A percentile compares a stretch with the other conserved stretches of the same genome.
phyloP scores from a whole-genome alignment of 2,797 vertebrate species.

The Adelosebastes latens region DNA sequence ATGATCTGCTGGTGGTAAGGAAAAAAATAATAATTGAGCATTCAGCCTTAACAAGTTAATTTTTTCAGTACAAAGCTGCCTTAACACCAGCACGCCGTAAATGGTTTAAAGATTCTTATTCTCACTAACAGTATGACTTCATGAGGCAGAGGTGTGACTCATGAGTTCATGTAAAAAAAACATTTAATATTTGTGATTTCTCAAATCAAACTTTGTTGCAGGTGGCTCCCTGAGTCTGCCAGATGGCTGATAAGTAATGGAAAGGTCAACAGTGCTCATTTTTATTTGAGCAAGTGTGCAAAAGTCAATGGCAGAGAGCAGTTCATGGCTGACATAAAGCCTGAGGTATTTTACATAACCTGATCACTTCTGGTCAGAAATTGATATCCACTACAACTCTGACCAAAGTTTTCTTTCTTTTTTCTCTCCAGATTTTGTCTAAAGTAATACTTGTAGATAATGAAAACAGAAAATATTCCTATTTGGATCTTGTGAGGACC shows the following conservation, averaged over 20 bases:
- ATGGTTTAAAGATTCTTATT: too few species aligned
- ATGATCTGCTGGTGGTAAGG: conserved; percentile 86
- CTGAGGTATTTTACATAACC: conserved; percentile 54
- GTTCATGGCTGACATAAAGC: conserved; percentile 62
- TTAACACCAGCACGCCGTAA: too few species aligned
- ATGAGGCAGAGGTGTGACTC: too few species aligned
- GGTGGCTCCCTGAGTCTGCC: conserved; percentile 80
- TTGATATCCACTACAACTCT: background rate
- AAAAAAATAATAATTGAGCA: background rate
- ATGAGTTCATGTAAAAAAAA: too few species aligned
- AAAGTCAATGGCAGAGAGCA: conserved; percentile 66
- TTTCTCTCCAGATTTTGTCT: conserved; percentile 49
- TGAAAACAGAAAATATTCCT: conserved; percentile 80
- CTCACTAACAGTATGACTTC: too few species aligned
- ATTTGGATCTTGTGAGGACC: conserved; percentile 87
- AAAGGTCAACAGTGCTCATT: conserved; percentile 65
- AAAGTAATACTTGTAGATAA: conserved; percentile 58
- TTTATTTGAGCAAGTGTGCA: conserved; percentile 70
- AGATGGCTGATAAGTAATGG: conserved; percentile 76
- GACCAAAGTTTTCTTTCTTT: background rate
- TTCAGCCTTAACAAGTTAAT: background rate
- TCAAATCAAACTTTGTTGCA: conserved; percentile 11
- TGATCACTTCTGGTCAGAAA: too few species aligned
- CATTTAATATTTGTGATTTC: background rate
- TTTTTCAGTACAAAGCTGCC: too few species aligned